phyloP scores from a whole-genome alignment of 2,888 invertebrate genomes.

The Metopia argyrocephala region DNA sequence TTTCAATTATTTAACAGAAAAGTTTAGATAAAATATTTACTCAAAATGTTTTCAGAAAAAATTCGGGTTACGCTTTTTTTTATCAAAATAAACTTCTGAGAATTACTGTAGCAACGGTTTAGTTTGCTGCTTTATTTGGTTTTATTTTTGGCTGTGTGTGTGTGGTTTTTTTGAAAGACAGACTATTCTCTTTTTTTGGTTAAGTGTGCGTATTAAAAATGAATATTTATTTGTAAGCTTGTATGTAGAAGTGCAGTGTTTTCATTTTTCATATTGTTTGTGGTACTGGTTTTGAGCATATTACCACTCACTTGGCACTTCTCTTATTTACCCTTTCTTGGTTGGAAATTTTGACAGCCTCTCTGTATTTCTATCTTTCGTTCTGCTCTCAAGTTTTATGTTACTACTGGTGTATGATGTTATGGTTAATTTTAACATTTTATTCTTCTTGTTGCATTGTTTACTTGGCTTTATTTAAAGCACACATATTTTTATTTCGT shows the following conservation, averaged over 20 bases:
- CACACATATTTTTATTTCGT: not conserved
- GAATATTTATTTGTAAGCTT: conserved; percentile 13
- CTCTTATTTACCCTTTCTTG: not conserved
- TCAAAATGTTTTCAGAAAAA: too few relatives aligned
- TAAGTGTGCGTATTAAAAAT: not conserved
- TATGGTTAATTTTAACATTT: not conserved
- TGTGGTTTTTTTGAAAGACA: not conserved
- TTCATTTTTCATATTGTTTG: too few relatives aligned
- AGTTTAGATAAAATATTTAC: too few relatives aligned
- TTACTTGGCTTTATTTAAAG: not conserved
- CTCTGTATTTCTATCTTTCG: not conserved
- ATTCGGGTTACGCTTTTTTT: too few relatives aligned
- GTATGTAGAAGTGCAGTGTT: not conserved
- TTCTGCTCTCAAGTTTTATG: not conserved
- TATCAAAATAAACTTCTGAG: not conserved
- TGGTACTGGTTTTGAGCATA: too few relatives aligned
- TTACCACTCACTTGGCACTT: not conserved
- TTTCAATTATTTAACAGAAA: not conserved
- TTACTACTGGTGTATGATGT: not conserved
- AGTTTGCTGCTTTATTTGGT: not conserved
- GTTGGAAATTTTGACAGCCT: not conserved
- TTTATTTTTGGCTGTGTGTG: conserved; percentile 5
- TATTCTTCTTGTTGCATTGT: too few relatives aligned
- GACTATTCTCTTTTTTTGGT: not conserved
- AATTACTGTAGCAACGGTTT: not conserved